Percentiles rank a stretch among this genome's conserved stretches.
These are phyloP conservation scores for Crepidodera aurea DNA, from an alignment of 2,888 invertebrate genomes.

Conservation along the genomic window DNA sequence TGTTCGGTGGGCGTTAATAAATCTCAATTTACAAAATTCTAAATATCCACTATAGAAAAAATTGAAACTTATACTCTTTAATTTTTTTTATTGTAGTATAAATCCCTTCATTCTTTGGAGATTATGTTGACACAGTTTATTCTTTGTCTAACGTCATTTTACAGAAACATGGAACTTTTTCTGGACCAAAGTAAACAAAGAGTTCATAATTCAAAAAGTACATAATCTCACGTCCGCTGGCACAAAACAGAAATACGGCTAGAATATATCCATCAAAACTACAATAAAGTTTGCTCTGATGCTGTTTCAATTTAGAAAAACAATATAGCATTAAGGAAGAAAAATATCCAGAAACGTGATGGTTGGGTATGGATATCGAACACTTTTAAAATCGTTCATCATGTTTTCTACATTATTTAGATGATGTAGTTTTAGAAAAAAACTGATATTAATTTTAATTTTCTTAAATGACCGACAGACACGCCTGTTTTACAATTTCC, in stretches of 20 bases:
- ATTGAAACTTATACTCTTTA: too few species aligned
- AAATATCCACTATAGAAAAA: too few species aligned
- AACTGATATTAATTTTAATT: too few species aligned
- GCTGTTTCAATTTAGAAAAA: constrained; percentile 1
- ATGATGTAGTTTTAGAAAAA: too few species aligned
- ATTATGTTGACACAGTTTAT: neutral
- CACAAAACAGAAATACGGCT: neutral
- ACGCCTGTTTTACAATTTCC: too few species aligned
- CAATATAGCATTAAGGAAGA: neutral
- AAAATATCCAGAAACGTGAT: neutral
- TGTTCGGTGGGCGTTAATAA: too few species aligned
- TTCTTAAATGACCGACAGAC: too few species aligned
- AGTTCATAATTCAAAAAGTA: neutral
- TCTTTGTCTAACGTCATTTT: neutral
- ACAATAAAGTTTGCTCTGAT: neutral
- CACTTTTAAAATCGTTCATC: neutral
- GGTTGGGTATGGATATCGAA: neutral
- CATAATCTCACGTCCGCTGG: neutral
- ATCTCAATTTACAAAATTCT: too few species aligned
- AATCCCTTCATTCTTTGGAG: neutral
- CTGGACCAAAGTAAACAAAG: neutral
- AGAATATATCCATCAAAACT: constrained; percentile 5
- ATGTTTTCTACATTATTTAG: too few species aligned
- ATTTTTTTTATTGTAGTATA: neutral
- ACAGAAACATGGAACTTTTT: neutral